Conservation (phyloP, 2,797 vertebrate genomes). For the Bradypus variegatus region DNA sequence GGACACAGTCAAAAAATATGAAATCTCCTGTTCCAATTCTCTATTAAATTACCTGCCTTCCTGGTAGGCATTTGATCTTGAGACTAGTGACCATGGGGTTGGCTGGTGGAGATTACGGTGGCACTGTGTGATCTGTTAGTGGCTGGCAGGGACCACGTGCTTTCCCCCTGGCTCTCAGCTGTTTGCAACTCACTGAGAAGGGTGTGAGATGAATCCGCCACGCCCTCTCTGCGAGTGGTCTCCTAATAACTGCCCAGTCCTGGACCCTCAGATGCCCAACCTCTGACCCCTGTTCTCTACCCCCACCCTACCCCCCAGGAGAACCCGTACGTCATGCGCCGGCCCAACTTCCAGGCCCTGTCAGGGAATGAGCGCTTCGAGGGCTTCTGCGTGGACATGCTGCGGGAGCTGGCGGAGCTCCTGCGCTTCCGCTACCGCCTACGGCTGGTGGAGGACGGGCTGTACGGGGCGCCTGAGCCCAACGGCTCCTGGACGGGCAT, state of each 20-base stretch:
- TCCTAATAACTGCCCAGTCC: neutral
- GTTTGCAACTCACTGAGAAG: neutral
- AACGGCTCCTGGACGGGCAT: conserved; percentile 94
- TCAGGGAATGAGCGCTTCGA: conserved; percentile 85
- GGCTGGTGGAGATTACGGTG: neutral
- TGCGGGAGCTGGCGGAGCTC: conserved; percentile 83
- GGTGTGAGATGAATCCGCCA: neutral
- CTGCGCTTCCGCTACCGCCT: conserved; percentile 88
- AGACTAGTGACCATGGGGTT: neutral
- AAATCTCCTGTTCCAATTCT: neutral
- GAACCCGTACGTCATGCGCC: conserved; percentile 90
- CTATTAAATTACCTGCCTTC: neutral
- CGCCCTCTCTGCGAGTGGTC: neutral
- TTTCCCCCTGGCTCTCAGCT: neutral
- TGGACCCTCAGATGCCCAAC: neutral
- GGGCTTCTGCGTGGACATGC: conserved; percentile 94
- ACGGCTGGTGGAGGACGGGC: conserved; percentile 87
- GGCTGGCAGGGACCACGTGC: neutral
- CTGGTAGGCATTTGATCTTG: neutral
- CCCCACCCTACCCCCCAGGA: conserved; percentile 72
- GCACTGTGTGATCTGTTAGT: neutral
- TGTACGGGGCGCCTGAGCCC: conserved; percentile 87
- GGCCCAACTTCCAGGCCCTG: conserved; percentile 80
- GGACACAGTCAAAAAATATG: neutral
- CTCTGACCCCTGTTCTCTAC: neutral